Percentiles rank a stretch among this genome's conserved stretches.
These are phyloP conservation scores for Diorhabda elongata DNA, from an alignment of 1,140 invertebrate species.

Conservation along the genomic window DNA sequence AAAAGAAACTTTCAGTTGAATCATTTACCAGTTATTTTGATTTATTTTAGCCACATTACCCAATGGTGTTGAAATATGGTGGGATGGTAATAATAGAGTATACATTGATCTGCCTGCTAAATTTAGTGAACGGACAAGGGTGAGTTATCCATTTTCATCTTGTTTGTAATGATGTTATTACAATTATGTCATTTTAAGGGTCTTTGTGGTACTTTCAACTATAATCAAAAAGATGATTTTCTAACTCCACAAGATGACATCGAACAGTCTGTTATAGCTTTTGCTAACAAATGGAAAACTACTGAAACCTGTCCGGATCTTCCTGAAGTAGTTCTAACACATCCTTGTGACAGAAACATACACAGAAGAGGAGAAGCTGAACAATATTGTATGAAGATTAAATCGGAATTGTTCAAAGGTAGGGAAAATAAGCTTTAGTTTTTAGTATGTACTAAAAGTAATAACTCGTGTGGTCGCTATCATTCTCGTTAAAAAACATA, in stretches of 20 bases:
- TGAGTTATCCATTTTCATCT: conserved; percentile 23
- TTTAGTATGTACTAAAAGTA: no score
- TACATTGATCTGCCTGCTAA: conserved; percentile 75
- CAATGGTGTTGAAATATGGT: conserved; percentile 76
- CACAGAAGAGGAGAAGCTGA: conserved; percentile 66
- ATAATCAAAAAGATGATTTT: conserved; percentile 86
- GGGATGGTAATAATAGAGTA: conserved; percentile 75
- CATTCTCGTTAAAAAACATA: no score
- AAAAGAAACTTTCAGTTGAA: no score
- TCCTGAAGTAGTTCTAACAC: conserved; percentile 50
- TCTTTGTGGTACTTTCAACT: conserved; percentile 84
- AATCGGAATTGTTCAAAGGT: conserved; percentile 65
- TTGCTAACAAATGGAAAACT: conserved; percentile 87
- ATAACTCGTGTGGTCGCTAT: no score
- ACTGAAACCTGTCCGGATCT: conserved; percentile 65
- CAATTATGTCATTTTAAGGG: conserved; percentile 52
- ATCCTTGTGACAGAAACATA: conserved; percentile 68
- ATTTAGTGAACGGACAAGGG: conserved; percentile 62
- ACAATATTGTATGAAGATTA: conserved; percentile 65
- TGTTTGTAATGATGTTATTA: not conserved
- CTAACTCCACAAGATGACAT: conserved; percentile 78
- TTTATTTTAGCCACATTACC: conserved; percentile 60
- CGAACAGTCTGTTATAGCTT: conserved; percentile 68
- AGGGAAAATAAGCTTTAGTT: conserved; percentile 18
- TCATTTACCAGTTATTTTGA: conserved; percentile 16